Evolutionary conservation across 2,888 invertebrate genomes (phyloP).

Genomic region (Gymnocheta viridis): DNA sequence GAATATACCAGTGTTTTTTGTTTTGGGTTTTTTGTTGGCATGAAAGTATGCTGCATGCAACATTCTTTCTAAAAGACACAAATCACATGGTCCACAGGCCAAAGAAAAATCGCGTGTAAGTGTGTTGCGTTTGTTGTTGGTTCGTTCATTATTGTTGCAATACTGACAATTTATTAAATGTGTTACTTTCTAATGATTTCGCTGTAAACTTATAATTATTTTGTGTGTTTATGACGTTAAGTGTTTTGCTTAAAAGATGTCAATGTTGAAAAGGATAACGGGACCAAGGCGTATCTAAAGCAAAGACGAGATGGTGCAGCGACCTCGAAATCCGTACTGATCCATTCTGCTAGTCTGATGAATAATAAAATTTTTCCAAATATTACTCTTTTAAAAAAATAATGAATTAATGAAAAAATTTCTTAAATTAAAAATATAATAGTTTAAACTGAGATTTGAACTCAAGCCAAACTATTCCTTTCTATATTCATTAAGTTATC

Average conservation of each 20-base stretch:
- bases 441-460: too few relatives aligned
- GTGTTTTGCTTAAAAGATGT: slow-evolving; percentile 6
- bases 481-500: too few relatives aligned
- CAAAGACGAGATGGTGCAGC: too few relatives aligned
- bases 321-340: too few relatives aligned
- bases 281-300: too few relatives aligned
- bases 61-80: slow-evolving; percentile 18
- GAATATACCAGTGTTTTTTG: not conserved
- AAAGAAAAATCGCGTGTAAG: slow-evolving; percentile 55
- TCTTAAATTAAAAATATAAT: too few relatives aligned
- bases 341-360: too few relatives aligned
- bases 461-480: too few relatives aligned
- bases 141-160: slow-evolving; percentile 10
- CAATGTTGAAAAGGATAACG: not conserved
- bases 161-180: slow-evolving; percentile 65
- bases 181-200: slow-evolving; percentile 66
- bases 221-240: slow-evolving; percentile 11
- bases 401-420: too few relatives aligned
- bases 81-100: slow-evolving; percentile 19
- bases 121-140: slow-evolving; percentile 9
- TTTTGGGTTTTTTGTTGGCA: not conserved
- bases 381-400: too few relatives aligned
- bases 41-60: slow-evolving; percentile 52
- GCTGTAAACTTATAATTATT: slow-evolving; percentile 47
- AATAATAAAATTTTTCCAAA: too few relatives aligned